Conservation (phyloP, 2,113 vertebrate species). For the Amazona vittata region DNA sequence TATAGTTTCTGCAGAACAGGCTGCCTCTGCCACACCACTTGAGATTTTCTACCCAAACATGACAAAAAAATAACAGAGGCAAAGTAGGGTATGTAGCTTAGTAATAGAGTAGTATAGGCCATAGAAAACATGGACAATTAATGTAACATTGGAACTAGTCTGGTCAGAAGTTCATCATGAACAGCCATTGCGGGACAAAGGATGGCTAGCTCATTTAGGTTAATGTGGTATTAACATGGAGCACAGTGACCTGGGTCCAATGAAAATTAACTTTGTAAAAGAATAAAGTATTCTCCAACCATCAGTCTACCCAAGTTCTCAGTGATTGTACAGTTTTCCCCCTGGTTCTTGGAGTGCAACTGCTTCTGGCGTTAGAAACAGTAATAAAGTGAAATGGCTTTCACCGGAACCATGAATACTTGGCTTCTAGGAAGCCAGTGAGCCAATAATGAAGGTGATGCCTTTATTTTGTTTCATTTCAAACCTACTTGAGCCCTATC, state of each 20-base stretch:
- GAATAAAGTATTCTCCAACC: neutral
- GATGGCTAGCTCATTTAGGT: neutral
- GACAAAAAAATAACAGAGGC: conserved; percentile 22
- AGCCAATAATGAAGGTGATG: neutral
- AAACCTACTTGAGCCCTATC: neutral
- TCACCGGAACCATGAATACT: neutral
- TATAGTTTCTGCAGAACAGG: neutral
- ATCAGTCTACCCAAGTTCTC: neutral
- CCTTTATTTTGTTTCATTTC: neutral
- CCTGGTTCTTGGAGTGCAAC: neutral
- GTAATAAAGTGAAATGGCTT: neutral
- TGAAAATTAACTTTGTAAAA: neutral
- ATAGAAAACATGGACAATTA: neutral
- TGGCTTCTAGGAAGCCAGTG: neutral
- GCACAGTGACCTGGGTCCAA: neutral
- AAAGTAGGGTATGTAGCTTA: neutral
- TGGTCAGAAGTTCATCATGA: neutral
- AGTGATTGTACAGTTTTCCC: neutral
- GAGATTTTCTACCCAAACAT: conserved; percentile 36
- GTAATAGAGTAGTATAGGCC: neutral
- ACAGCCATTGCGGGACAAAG: neutral
- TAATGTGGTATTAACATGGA: neutral
- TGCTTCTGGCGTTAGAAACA: neutral
- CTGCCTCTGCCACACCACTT: neutral
- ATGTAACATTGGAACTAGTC: neutral